These are phyloP conservation scores for Lordiphosa andalusiaca DNA, from an alignment of 2,888 invertebrate species.

Conservation along the genomic window DNA sequence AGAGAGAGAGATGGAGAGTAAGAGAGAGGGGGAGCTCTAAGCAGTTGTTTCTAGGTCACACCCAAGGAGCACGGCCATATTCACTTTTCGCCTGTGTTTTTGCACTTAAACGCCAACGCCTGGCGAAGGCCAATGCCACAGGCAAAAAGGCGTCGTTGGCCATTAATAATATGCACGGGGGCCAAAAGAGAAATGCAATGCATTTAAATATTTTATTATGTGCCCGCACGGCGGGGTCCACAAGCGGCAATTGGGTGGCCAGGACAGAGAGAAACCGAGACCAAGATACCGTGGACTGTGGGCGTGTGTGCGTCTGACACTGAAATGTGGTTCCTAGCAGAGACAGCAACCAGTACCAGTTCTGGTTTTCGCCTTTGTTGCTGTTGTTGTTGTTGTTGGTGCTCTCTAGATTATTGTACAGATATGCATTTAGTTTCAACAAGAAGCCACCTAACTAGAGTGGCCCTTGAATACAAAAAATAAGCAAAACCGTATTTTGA, in stretches of 20 bases:
- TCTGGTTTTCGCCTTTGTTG: not conserved
- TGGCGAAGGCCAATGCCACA: slow-evolving; percentile 53
- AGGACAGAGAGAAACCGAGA: slow-evolving; percentile 2
- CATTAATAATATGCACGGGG: slow-evolving; percentile 40
- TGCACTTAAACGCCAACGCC: slow-evolving; percentile 28
- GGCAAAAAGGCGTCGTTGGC: slow-evolving; percentile 6
- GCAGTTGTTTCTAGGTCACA: slow-evolving; percentile 4
- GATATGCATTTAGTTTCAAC: not conserved
- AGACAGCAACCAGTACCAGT: slow-evolving; percentile 31
- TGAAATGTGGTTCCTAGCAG: slow-evolving; percentile 50
- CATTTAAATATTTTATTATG: slow-evolving; percentile 53
- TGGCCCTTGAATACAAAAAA: slow-evolving; percentile 13
- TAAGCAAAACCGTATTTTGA: slow-evolving; percentile 40
- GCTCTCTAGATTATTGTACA: not conserved
- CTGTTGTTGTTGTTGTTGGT: not conserved
- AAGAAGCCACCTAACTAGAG: slow-evolving; percentile 8
- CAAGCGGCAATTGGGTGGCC: slow-evolving; percentile 31
- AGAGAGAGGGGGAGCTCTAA: not conserved
- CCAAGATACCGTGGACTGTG: slow-evolving; percentile 37
- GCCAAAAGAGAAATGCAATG: slow-evolving; percentile 38
- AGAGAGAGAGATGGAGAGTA: not conserved
- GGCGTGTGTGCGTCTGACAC: slow-evolving; percentile 45
- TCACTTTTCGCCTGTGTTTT: slow-evolving; percentile 8
- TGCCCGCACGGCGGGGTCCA: slow-evolving; percentile 8
- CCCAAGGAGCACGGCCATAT: not conserved